A percentile compares a stretch with the other conserved stretches of the same genome.
phyloP scores from a whole-genome alignment of 2,113 vertebrate genomes.

The Rhea americana region DNA sequence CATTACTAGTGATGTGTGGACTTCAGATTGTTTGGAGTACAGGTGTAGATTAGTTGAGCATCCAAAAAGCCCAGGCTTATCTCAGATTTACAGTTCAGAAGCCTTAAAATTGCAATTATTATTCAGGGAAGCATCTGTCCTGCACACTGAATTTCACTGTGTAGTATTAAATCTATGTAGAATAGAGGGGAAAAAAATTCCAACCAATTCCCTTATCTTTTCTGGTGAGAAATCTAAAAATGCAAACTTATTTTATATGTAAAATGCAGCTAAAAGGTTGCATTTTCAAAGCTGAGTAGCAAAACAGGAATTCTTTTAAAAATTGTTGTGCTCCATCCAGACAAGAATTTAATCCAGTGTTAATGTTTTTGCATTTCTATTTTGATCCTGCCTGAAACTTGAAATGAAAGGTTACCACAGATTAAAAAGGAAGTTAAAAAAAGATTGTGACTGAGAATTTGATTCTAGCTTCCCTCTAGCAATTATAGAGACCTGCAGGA shows the following conservation, averaged over 20 bases:
- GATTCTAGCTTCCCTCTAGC: neutral
- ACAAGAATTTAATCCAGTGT: neutral
- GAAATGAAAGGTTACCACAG: neutral
- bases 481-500: neutral
- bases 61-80: neutral
- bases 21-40: neutral
- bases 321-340: neutral
- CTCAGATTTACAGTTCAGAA: constrained; percentile 7
- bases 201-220: neutral
- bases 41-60: neutral
- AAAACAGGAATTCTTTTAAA: neutral
- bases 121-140: neutral
- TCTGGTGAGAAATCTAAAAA: neutral
- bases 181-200: neutral
- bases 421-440: neutral
- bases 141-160: neutral
- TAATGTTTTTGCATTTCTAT: neutral
- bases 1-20: neutral
- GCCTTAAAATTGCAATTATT: neutral
- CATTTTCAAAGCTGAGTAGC: neutral
- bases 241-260: neutral
- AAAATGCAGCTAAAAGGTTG: neutral
- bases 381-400: neutral
- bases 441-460: neutral
- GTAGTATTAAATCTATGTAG: neutral